These are phyloP conservation scores for Enteromius thamalakanensis DNA, from an alignment of 2,797 vertebrate species.

Conservation along the genomic window DNA sequence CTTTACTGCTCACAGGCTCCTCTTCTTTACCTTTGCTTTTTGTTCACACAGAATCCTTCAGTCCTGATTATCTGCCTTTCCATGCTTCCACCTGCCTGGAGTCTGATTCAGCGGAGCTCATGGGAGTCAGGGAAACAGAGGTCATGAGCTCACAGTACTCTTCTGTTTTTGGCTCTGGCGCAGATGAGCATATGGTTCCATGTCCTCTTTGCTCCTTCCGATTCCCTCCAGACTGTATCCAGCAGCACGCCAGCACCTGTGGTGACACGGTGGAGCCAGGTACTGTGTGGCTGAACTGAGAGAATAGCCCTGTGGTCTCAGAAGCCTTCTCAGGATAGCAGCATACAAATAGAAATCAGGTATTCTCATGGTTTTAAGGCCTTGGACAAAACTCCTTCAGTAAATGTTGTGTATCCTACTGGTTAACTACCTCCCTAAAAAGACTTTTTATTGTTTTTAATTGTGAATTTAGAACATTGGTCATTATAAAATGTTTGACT, in stretches of 20 bases:
- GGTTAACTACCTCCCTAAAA: neutral
- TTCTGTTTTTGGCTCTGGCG: neutral
- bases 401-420: neutral
- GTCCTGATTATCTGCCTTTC: slow-evolving; percentile 62
- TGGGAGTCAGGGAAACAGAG: slow-evolving; percentile 15
- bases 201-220: slow-evolving; percentile 74
- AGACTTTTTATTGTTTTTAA: neutral
- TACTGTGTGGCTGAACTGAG: slow-evolving; percentile 60
- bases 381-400: neutral
- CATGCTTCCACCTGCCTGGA: slow-evolving; percentile 76
- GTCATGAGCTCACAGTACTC: slow-evolving; percentile 13
- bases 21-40: slow-evolving; percentile 2
- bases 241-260: slow-evolving; percentile 75
- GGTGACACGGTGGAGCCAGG: slow-evolving; percentile 61
- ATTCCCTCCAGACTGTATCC: slow-evolving; percentile 66
- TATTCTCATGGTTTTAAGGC: neutral
- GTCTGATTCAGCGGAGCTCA: slow-evolving; percentile 30
- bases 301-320: slow-evolving; percentile 48
- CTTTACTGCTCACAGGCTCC: neutral
- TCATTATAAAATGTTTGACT: neutral
- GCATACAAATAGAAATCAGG: neutral
- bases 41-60: slow-evolving; percentile 69
- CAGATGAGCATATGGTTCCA: slow-evolving; percentile 59
- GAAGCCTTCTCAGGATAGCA: neutral
- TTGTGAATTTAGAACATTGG: neutral